phyloP scores from a whole-genome alignment of 2,113 vertebrate species.

The Macquaria australasica region DNA sequence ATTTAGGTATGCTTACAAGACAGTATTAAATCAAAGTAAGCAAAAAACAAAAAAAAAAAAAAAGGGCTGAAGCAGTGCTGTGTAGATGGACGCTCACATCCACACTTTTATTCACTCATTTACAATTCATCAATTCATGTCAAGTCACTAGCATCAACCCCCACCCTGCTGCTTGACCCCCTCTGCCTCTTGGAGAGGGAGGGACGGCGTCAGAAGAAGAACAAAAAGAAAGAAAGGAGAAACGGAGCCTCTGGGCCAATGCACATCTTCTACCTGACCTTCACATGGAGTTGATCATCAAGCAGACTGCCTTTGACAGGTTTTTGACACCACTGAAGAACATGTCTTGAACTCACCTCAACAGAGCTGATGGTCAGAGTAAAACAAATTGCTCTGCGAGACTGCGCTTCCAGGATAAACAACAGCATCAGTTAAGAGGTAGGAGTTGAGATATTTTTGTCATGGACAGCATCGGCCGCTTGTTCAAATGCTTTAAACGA shows the following conservation, averaged over 20 bases:
- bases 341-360: slow-evolving; percentile 25
- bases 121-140: slow-evolving; percentile 82
- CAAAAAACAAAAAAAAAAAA: slow-evolving; percentile 68
- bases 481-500: background rate
- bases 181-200: slow-evolving; percentile 31
- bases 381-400: background rate
- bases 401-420: background rate
- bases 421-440: background rate
- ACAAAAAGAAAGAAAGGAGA: slow-evolving; percentile 21
- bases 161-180: slow-evolving; percentile 46
- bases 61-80: slow-evolving; percentile 70
- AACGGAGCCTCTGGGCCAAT: slow-evolving; percentile 25
- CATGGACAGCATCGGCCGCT: background rate
- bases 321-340: slow-evolving; percentile 33
- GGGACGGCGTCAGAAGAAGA: slow-evolving; percentile 24
- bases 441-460: background rate
- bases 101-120: slow-evolving; percentile 77
- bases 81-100: slow-evolving; percentile 67
- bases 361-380: background rate
- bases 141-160: slow-evolving; percentile 50
- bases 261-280: slow-evolving; percentile 53
- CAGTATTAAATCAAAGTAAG: slow-evolving; percentile 85
- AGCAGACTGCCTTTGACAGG: slow-evolving; percentile 33
- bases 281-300: slow-evolving; percentile 40
- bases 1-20: slow-evolving; percentile 84